A percentile compares a stretch with the other conserved stretches of the same genome.
phyloP scores from a whole-genome alignment of 2,797 vertebrate genomes.

The Danio kyathit region DNA sequence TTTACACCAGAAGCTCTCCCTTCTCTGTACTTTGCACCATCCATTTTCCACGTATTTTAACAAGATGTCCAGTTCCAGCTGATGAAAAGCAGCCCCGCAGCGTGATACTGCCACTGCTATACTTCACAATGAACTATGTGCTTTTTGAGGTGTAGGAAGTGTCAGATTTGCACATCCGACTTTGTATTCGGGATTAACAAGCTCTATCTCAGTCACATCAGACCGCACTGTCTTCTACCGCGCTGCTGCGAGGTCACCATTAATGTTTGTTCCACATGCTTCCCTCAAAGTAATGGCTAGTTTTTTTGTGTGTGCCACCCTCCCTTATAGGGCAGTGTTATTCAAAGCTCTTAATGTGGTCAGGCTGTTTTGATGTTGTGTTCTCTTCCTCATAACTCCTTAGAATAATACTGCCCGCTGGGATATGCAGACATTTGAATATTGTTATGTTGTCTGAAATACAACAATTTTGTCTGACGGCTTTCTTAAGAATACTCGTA shows the following conservation, averaged over 20 bases:
- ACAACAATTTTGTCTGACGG: not conserved
- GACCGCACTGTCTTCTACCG: not conserved
- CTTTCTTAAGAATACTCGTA: not conserved
- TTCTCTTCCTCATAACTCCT: conserved; percentile 11
- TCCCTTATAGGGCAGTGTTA: not conserved
- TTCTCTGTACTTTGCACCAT: conserved; percentile 7
- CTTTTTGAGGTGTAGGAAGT: not conserved
- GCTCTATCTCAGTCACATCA: conserved; percentile 12
- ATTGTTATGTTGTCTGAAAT: not conserved
- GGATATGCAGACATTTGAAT: not conserved
- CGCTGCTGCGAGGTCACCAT: not conserved
- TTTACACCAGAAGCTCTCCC: not conserved
- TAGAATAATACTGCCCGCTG: not conserved
- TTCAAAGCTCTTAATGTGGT: conserved; percentile 30
- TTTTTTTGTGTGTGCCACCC: not conserved
- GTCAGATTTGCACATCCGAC: conserved; percentile 19
- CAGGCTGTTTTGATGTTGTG: conserved; percentile 3
- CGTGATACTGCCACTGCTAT: not conserved
- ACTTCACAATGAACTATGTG: not conserved
- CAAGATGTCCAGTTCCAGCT: not conserved
- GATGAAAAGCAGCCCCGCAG: not conserved
- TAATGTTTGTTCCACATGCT: conserved; percentile 11
- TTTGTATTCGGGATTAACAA: conserved; percentile 22
- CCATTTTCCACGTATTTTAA: conserved; percentile 10
- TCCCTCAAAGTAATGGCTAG: not conserved